These are phyloP conservation scores for Myiopsitta monachus DNA, from an alignment of 2,113 vertebrate genomes.

Conservation along the genomic window DNA sequence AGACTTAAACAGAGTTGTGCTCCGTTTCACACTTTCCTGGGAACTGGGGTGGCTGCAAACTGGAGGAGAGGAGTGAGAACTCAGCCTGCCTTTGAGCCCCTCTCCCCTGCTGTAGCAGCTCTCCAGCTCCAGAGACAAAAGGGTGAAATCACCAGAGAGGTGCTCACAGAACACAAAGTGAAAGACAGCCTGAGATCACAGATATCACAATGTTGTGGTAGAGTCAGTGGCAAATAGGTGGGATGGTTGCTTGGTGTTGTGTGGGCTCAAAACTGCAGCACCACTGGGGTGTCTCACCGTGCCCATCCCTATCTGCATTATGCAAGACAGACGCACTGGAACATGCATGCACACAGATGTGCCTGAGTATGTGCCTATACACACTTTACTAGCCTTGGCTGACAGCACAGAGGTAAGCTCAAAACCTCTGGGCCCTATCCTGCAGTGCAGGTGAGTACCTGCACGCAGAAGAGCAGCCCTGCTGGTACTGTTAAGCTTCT, in stretches of 20 bases:
- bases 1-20: not conserved
- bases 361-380: not conserved
- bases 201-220: fast-evolving
- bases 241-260: not conserved
- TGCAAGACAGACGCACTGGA: not conserved
- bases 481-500: not conserved
- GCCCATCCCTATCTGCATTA: fast-evolving
- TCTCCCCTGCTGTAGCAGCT: not conserved
- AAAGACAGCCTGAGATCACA: not conserved
- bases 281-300: fast-evolving
- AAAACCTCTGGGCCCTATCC: not conserved
- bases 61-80: not conserved
- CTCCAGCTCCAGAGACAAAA: not conserved
- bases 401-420: not conserved
- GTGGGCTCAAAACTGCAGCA: fast-evolving
- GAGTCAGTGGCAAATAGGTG: fast-evolving
- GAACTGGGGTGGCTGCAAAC: not conserved
- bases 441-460: not conserved
- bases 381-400: not conserved
- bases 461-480: fast-evolving
- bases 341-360: not conserved
- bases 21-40: not conserved
- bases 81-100: not conserved
- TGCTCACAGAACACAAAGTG: not conserved
- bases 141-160: not conserved